Conservation (phyloP, 2,888 invertebrate species). For the Drosophila mercatorum region DNA sequence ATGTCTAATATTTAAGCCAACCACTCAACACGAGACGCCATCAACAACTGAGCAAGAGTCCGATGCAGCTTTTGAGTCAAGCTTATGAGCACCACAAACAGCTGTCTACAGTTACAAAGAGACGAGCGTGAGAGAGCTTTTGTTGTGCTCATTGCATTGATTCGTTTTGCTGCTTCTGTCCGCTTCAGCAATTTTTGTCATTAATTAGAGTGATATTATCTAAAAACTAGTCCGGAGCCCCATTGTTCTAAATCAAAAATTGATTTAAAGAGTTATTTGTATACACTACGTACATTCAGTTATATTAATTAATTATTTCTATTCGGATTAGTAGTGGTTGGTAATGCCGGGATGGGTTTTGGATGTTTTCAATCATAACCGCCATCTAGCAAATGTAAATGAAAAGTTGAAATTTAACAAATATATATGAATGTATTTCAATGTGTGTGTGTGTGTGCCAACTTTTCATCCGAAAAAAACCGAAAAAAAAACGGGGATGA, state of each 20-base stretch:
- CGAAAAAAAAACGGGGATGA: too few species aligned
- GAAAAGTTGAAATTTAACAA: too few species aligned
- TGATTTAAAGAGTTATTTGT: constrained; percentile 5
- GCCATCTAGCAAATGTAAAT: too few species aligned
- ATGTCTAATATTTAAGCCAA: constrained; percentile 36
- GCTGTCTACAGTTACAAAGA: constrained; percentile 34
- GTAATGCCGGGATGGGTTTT: background rate
- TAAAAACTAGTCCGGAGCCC: constrained; percentile 19
- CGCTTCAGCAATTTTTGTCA: constrained; percentile 46
- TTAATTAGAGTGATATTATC: constrained; percentile 61
- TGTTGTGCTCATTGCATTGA: constrained; percentile 39
- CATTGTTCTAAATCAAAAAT: constrained; percentile 66
- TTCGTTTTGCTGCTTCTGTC: constrained; percentile 22
- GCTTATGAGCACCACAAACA: constrained; percentile 53
- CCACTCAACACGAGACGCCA: constrained; percentile 56
- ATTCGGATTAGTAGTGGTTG: background rate
- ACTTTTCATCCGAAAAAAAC: too few species aligned
- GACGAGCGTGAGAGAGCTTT: constrained; percentile 29
- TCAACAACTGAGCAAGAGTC: constrained; percentile 46
- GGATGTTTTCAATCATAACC: too few species aligned
- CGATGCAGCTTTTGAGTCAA: constrained; percentile 69
- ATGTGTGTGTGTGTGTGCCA: too few species aligned
- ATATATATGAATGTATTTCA: too few species aligned
- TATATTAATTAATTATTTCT: constrained; percentile 19
- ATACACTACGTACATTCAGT: background rate